Evolutionary conservation across 2,797 vertebrate genomes (phyloP), one percentile per base, ranked within the genome.

Genomic region (Spinus olivaceus): DNA sequence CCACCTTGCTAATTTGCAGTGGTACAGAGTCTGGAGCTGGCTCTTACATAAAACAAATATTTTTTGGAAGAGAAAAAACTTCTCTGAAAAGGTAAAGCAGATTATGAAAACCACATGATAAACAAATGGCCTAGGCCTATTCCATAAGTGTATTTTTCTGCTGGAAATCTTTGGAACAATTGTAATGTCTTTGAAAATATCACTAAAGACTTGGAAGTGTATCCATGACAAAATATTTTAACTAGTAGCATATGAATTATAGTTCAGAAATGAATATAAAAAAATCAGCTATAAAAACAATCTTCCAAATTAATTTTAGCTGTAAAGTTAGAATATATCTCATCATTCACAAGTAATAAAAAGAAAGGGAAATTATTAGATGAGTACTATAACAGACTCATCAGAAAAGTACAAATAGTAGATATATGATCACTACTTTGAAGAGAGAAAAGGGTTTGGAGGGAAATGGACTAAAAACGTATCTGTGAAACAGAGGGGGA

Each of bases 151-250:
- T 73, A 32, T 71, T 94, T 92, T 95, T 94, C 82, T 95, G 33
- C 56, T 92, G 64, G 63, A 88, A 94, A 96, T 71, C 81, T 91
- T 90, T 90, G 92, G 74, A 94, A 94, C 71, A 92, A 93, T 60
- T 8, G 2, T 93, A 91, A 95, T 87, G 61, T 74, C 86, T 73
- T 57, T 39, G n/a, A 81, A 97, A 93, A 91, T 33, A 92, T 49
- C 74, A 83, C 77, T 61, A 78, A 89, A 81, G 47, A 35, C 84
- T 83, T 94, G 65, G 74, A 96, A 74, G 5, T 72, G 39, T 78
- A 44, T 49, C 65, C 71, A 49, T 72, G 63, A 67, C 50, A 32
- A 86, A 96, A 37, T 69, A 89, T 86, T 95, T 95, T 90, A 96
- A 96, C 70, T 39, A 86, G 69, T 50, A 84, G 67, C 69, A 93